phyloP scores from a whole-genome alignment of 2,113 vertebrate genomes.

The Pteronura brasiliensis region DNA sequence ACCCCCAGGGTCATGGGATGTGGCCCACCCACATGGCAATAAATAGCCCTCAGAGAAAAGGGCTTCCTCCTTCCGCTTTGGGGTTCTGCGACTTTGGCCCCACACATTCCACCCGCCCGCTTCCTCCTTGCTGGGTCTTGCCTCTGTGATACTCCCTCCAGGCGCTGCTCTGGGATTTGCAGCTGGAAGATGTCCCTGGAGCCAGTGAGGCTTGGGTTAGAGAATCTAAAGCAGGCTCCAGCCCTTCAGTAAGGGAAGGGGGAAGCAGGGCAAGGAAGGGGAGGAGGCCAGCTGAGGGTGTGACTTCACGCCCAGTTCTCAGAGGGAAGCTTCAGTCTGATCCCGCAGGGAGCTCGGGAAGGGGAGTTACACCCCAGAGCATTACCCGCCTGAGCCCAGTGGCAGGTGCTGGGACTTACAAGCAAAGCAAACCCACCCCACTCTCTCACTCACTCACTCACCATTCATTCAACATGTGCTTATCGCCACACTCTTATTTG shows the following conservation, averaged over 20 bases:
- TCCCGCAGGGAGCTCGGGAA: background rate
- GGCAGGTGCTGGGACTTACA: background rate
- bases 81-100: background rate
- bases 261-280: background rate
- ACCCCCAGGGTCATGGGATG: background rate
- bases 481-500: background rate
- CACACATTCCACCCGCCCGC: background rate
- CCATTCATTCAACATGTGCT: background rate
- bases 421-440: background rate
- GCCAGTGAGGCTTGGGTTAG: background rate
- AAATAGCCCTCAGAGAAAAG: background rate
- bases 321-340: background rate
- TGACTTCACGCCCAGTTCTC: background rate
- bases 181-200: background rate
- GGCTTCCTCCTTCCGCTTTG: background rate
- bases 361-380: background rate
- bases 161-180: fast-evolving
- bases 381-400: background rate
- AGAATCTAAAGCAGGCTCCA: background rate
- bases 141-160: background rate
- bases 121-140: background rate
- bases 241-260: background rate
- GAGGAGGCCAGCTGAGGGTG: background rate
- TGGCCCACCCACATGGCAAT: background rate
- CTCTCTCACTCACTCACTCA: background rate